A percentile compares a stretch with the other conserved stretches of the same genome.
Conservation (phyloP, 1,140 invertebrate species). For the Melipona quadrifasciata region DNA sequence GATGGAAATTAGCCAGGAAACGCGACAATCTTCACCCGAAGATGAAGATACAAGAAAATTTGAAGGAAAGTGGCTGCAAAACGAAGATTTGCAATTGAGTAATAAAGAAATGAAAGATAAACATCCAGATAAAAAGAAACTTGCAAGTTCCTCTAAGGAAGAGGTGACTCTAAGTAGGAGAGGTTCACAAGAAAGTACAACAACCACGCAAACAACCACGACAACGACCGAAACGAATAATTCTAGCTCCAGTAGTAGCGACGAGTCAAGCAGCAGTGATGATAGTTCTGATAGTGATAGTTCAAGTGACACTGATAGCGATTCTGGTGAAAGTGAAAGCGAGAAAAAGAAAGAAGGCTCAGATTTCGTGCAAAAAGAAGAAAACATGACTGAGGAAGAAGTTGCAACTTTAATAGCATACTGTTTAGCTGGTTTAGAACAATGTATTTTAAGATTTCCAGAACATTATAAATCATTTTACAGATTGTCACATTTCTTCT, state of each 20-base stretch:
- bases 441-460: constrained; percentile 92
- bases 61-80: constrained; percentile 73
- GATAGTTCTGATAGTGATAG: constrained; percentile 78
- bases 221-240: constrained; percentile 78
- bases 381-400: constrained; percentile 75
- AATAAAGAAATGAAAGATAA: constrained; percentile 70
- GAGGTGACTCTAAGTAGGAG: constrained; percentile 72
- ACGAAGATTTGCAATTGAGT: constrained; percentile 58
- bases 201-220: constrained; percentile 76
- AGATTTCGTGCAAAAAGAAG: constrained; percentile 73
- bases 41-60: constrained; percentile 72
- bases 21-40: constrained; percentile 59
- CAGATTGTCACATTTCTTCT: constrained; percentile 92
- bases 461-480: constrained; percentile 97
- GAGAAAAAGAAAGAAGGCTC: constrained; percentile 74
- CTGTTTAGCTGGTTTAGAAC: constrained; percentile 90
- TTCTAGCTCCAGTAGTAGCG: constrained; percentile 77
- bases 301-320: constrained; percentile 77
- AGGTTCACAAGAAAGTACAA: constrained; percentile 79
- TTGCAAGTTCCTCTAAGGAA: constrained; percentile 57
- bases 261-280: constrained; percentile 77
- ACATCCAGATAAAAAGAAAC: constrained; percentile 69
- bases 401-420: constrained; percentile 77
- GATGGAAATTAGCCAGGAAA: constrained; percentile 74
- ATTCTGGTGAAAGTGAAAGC: constrained; percentile 75